A percentile compares a stretch with the other conserved stretches of the same genome.
These are phyloP conservation scores for Ophraella communa DNA, from an alignment of 2,888 invertebrate genomes.

Conservation along the genomic window DNA sequence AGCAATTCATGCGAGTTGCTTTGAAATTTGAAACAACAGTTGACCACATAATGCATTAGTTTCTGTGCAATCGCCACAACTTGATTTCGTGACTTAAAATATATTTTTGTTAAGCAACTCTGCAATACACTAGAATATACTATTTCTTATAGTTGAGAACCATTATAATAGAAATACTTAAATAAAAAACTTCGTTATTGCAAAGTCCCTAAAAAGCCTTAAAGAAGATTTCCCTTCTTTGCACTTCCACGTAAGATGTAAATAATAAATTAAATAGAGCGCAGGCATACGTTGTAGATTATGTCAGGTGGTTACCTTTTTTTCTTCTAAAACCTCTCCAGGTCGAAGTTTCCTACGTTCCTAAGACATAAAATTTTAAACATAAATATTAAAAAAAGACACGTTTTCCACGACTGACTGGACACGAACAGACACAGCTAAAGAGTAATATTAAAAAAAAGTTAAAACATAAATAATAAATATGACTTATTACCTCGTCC, in stretches of 20 bases:
- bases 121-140: conserved; percentile 12
- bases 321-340: conserved; percentile 92
- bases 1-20: conserved; percentile 35
- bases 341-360: conserved; percentile 92
- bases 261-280: conserved; percentile 45
- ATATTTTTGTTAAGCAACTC: conserved; percentile 16
- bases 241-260: conserved; percentile 48
- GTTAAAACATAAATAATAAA: conserved; percentile 2
- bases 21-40: conserved; percentile 21
- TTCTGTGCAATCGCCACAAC: conserved; percentile 30
- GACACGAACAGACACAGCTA: conserved; percentile 36
- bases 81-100: conserved; percentile 28
- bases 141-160: neutral
- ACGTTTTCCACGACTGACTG: conserved; percentile 33
- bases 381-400: conserved; percentile 27
- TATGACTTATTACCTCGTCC: conserved; percentile 77
- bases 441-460: conserved; percentile 13
- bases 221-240: conserved; percentile 31
- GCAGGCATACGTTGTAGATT: conserved; percentile 45
- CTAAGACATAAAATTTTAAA: conserved; percentile 60
- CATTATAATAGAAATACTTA: neutral
- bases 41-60: conserved; percentile 34
- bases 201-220: conserved; percentile 35
- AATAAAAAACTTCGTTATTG: no score
- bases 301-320: conserved; percentile 75